Base-by-base conservation (phyloP, 2,797 vertebrate species). In the Coracias cyanogaster region DNA sequence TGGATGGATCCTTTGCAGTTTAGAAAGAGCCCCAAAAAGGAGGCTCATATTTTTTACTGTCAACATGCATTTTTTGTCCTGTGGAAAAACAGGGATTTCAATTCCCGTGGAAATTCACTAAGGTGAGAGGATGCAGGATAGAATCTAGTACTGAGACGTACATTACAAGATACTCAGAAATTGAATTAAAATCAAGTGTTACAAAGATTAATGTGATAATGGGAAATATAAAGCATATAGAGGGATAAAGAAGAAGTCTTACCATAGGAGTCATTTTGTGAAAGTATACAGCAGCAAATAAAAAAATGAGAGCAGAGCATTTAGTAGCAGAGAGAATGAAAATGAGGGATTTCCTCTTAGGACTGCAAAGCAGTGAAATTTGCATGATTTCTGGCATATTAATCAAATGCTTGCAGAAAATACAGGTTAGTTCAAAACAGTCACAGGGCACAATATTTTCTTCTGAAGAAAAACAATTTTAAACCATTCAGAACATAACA, bases 191-290 rank as follows among this genome's bases (percentile, higher is more conserved):
- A 80, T 55, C 16, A 67, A 81, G 28, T 24, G 7, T 81, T 69
- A 76, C 37, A 69, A 66, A 89, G 39, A 84, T 62, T 76, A 79
- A 90, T 14, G n/a, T 70, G 80, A 90, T 92, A 85, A 88, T 58
- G 37, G 46, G 43, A 55, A 88, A 79, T 62, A 86, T 33, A 78
- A 91, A 43, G 19, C 1, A 2, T n/a, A 37, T 2, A 49, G 39
- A 67, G 9, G 28, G 31, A 85, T 52, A 84, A 89, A 65, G 55
- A 83, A 48, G 18, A 86, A 81, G 24, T 39, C 54, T 80, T 35
- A 29, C n/a, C 46, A 46, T 39, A 67, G 37, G 67, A 29, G 86
- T 8, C 8, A 46, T 81, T 92, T 80, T 89, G 37, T 64, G 66
- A 86, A 84, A 77, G 28, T 17, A 39, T 66, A 33, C 7, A 90